Evolutionary conservation across 2,888 invertebrate species (phyloP), one percentile per base, ranked within the genome.

Genomic region (Meandrusa payeni): DNA sequence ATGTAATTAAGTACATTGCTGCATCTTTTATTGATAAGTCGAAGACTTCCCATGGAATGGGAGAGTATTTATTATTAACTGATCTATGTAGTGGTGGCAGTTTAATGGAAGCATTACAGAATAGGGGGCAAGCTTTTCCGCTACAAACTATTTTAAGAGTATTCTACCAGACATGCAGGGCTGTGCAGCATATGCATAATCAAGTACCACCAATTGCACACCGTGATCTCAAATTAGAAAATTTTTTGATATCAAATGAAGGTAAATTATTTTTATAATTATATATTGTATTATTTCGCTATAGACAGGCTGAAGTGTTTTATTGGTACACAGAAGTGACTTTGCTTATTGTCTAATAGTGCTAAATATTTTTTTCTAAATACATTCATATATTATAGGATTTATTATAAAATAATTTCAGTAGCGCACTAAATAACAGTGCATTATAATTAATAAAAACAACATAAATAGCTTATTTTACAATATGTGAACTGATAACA

Each of bases 201-300:
- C 96, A 96, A 77, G 90, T 90, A 29, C 96, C 97, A 24, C 94
- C 97, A n/a, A 94, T 99, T 47, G 93, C 95, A 31, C 99, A 99
- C 82, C 90, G 98, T 63, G 99, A 99, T 89, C 92, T 99, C 62
- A 99, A 99, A 89, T 92, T 94, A 80, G 99, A 99, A 89, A 99
- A 99, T 83, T 92, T 99, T 65, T 86, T 99, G 50, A 91, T 99
- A 59, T 94, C 95, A 50, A 90, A 89, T 61, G 94, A 96, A 80
- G 96, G 96, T 65, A 88, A n/a, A 29, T 28, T 49, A 28, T 23
- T 4, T n/a, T n/a, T n/a, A n/a, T n/a, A 7, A 11, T 50, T 33
- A 6, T 6, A 34, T 45, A 19, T 23, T n/a, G n/a, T n/a, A n/a
- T n/a, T n/a, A n/a, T n/a, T n/a, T n/a, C n/a, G n/a, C n/a, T n/a